Evolutionary conservation across 2,113 vertebrate species (phyloP).

Genomic region (Capricornis sumatraensis): DNA sequence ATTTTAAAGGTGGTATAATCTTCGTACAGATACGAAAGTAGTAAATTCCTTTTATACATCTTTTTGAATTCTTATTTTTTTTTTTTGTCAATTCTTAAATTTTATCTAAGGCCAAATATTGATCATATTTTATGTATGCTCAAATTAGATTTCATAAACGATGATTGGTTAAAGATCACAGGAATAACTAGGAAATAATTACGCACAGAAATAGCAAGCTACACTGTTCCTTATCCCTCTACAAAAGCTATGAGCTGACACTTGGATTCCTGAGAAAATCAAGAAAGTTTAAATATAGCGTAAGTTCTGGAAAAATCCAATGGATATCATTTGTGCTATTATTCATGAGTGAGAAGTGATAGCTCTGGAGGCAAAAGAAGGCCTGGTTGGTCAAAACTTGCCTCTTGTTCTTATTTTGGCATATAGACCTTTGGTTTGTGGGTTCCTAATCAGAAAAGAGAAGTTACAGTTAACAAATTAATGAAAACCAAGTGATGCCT

Average conservation of each 20-base stretch:
- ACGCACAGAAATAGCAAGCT: constrained; percentile 30
- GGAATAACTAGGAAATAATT: constrained; percentile 46
- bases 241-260: constrained; percentile 44
- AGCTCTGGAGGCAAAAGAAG: background rate
- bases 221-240: constrained; percentile 31
- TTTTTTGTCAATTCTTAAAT: background rate
- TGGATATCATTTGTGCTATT: background rate
- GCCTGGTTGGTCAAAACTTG: background rate
- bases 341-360: constrained; percentile 18
- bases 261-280: constrained; percentile 65
- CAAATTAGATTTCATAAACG: constrained; percentile 37
- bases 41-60: background rate
- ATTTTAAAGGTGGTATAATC: background rate
- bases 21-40: background rate
- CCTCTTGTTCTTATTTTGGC: constrained; percentile 35
- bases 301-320: constrained; percentile 43
- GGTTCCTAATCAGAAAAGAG: constrained; percentile 81
- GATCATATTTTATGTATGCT: background rate
- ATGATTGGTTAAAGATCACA: background rate
- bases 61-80: background rate
- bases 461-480: constrained; percentile 89
- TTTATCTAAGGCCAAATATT: background rate
- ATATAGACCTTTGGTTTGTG: constrained; percentile 64
- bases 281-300: constrained; percentile 51
- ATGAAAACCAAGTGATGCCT: constrained; percentile 87